A percentile compares a stretch with the other conserved stretches of the same genome.
phyloP scores from a whole-genome alignment of 1,140 invertebrate genomes.

The Aleiodes sp. region DNA sequence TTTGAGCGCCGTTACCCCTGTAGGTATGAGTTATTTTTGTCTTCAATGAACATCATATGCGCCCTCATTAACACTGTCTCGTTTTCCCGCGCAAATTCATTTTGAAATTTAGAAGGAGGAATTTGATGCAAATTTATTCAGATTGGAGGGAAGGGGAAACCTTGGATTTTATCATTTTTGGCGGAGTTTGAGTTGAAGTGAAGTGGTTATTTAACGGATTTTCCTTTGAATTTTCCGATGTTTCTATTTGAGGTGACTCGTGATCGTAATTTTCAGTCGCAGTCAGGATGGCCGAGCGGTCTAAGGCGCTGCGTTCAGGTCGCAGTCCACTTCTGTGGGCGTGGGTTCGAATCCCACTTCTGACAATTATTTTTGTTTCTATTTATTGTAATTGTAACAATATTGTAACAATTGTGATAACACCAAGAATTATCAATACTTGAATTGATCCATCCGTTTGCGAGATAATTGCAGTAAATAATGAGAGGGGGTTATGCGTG shows the following conservation, averaged over 20 bases:
- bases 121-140: background rate
- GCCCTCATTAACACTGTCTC: background rate
- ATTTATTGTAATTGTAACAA: background rate
- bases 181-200: no score
- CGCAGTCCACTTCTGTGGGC: slow-evolving; percentile 30
- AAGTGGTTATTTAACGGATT: background rate
- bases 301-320: slow-evolving; percentile 29
- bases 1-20: background rate
- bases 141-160: no score
- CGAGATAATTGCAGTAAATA: no score
- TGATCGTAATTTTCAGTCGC: background rate
- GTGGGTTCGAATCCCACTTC: slow-evolving; percentile 29
- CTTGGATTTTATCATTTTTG: no score
- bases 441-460: no score
- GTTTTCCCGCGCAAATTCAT: background rate
- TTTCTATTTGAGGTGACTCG: background rate
- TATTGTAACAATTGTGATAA: background rate
- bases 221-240: background rate
- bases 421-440: background rate
- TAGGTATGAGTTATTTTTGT: slow-evolving; percentile 26
- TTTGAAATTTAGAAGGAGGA: background rate
- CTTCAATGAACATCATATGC: background rate
- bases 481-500: no score
- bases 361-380: slow-evolving; percentile 9
- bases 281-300: slow-evolving; percentile 19